Evolutionary conservation across 2,113 vertebrate genomes (phyloP).

Genomic region (Lophius piscatorius): DNA sequence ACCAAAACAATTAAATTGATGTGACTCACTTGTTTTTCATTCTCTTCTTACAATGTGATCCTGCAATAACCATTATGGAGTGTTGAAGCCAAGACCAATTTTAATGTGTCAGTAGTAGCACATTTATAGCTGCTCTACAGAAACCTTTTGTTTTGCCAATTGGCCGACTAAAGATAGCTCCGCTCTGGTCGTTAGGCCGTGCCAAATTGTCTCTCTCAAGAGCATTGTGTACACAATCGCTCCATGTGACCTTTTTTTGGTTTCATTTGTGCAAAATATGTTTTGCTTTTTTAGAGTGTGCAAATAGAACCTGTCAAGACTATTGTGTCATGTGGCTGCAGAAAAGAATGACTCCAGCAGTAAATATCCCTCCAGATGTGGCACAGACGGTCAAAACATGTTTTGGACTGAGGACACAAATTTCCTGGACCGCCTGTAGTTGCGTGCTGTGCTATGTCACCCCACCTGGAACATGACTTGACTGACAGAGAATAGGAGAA

Average conservation of each 20-base stretch:
- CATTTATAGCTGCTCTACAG: conserved; percentile 64
- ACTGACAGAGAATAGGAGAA: conserved; percentile 47
- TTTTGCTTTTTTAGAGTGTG: conserved; percentile 70
- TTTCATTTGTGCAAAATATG: conserved; percentile 76
- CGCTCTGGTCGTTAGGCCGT: conserved; percentile 52
- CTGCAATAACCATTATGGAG: conserved; percentile 35
- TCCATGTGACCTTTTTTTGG: conserved; percentile 69
- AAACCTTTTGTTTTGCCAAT: conserved; percentile 71
- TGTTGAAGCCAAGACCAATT: conserved; percentile 43
- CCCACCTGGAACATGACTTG: conserved; percentile 72
- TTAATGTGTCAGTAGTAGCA: conserved; percentile 64
- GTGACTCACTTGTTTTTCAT: conserved; percentile 60
- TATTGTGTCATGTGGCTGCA: conserved; percentile 67
- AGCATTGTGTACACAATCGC: conserved; percentile 62
- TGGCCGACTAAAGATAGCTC: conserved; percentile 77
- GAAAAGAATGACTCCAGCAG: conserved; percentile 72
- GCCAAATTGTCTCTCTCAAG: conserved; percentile 61
- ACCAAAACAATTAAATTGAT: conserved; percentile 33
- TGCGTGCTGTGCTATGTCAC: conserved; percentile 60
- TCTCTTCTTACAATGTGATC: conserved; percentile 34
- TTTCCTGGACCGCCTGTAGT: conserved; percentile 77
- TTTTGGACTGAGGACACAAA: conserved; percentile 77
- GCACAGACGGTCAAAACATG: conserved; percentile 83
- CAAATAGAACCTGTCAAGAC: conserved; percentile 70
- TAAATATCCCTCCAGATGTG: conserved; percentile 83